Percentiles rank a stretch among this genome's conserved stretches.
Conservation (phyloP, 2,888 invertebrate genomes). For the Leptopilina myrica region DNA sequence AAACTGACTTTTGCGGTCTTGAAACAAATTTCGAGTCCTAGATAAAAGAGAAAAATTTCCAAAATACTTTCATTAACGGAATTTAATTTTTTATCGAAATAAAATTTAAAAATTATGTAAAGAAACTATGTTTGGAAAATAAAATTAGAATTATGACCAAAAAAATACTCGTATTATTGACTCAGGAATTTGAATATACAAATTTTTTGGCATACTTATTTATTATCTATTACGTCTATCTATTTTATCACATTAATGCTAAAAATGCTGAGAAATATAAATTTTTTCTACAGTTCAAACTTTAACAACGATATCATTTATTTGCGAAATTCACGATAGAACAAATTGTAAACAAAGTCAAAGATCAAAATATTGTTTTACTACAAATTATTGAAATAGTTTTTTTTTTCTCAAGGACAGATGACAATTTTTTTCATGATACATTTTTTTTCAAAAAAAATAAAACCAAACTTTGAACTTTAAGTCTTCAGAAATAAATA, state of each 20-base stretch:
- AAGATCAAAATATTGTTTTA: slow-evolving; percentile 4
- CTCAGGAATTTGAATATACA: not conserved
- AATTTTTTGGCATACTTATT: slow-evolving; percentile 10
- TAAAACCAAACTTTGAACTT: not conserved
- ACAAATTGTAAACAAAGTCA: slow-evolving; percentile 26
- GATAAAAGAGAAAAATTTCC: too few relatives aligned
- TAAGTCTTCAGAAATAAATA: too few relatives aligned
- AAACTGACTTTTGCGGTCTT: too few relatives aligned
- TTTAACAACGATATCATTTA: slow-evolving; percentile 5
- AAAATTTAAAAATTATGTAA: not conserved
- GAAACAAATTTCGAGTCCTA: too few relatives aligned
- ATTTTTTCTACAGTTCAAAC: not conserved
- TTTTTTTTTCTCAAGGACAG: not conserved
- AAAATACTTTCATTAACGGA: too few relatives aligned
- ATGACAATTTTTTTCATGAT: not conserved
- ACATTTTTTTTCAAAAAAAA: not conserved
- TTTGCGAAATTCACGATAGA: slow-evolving; percentile 20
- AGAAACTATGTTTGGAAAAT: not conserved
- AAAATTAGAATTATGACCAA: not conserved
- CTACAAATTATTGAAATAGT: not conserved
- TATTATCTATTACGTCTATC: slow-evolving; percentile 5
- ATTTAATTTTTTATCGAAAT: not conserved
- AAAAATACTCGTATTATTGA: not conserved
- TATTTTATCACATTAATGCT: slow-evolving; percentile 10
- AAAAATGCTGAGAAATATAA: slow-evolving; percentile 1